phyloP scores from a whole-genome alignment of 2,888 invertebrate species.

The Parasteatoda lunata region DNA sequence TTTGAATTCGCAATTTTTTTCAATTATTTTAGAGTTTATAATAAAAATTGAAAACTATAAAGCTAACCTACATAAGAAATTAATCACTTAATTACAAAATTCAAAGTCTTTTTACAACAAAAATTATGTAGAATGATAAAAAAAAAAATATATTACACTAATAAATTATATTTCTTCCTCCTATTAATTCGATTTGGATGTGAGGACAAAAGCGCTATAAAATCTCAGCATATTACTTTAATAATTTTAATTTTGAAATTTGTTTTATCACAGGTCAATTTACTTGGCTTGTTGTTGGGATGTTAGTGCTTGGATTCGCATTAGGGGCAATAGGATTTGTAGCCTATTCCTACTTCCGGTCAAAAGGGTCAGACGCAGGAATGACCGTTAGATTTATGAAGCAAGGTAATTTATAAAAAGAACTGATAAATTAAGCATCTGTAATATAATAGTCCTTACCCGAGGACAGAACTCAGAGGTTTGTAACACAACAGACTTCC shows the following conservation, averaged over 20 bases:
- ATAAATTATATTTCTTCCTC: too few species aligned
- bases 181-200: too few species aligned
- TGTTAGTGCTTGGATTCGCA: conserved; percentile 52
- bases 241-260: too few species aligned
- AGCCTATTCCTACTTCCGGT: conserved; percentile 43
- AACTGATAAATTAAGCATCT: background rate
- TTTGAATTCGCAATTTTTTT: conserved; percentile 46
- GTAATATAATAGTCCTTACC: background rate
- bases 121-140: too few species aligned
- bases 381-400: conserved; percentile 64
- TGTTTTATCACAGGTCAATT: conserved; percentile 41
- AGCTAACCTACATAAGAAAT: too few species aligned
- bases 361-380: conserved; percentile 21
- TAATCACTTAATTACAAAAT: too few species aligned
- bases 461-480: background rate
- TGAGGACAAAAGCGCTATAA: too few species aligned
- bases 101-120: too few species aligned
- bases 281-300: conserved; percentile 59
- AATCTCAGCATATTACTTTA: too few species aligned
- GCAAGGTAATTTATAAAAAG: conserved; percentile 5
- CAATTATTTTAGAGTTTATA: too few species aligned
- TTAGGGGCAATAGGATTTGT: conserved; percentile 59
- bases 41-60: too few species aligned
- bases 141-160: too few species aligned
- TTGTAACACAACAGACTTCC: background rate